Conservation (phyloP, 37 sponge, comb jelly and placozoan genomes). For the Chondrilla cf. caribensis region DNA sequence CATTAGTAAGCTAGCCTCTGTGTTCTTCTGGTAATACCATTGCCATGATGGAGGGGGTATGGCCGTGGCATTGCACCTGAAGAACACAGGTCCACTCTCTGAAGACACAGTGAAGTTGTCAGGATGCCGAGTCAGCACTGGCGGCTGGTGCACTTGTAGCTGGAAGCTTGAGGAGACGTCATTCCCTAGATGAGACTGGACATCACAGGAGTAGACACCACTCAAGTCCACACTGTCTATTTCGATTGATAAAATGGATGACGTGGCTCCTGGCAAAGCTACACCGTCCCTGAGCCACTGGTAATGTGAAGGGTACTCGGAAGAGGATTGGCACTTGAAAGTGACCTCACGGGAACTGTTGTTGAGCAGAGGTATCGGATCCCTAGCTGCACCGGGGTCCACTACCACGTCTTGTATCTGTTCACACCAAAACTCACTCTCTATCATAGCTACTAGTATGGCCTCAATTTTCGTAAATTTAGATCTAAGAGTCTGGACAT, state of each 20-base stretch:
- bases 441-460: background rate
- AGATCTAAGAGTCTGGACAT: too few relatives aligned
- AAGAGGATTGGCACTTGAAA: background rate
- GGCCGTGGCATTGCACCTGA: constrained; percentile 15
- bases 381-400: background rate
- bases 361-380: too few relatives aligned
- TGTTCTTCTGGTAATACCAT: background rate
- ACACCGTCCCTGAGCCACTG: constrained; percentile 15
- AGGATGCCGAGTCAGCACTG: background rate
- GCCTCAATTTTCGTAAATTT: background rate
- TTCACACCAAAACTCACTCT: constrained; percentile 5
- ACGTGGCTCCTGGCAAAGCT: background rate
- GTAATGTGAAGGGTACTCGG: background rate
- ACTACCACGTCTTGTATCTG: background rate
- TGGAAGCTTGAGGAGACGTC: background rate
- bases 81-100: background rate
- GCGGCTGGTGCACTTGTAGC: background rate
- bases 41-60: background rate
- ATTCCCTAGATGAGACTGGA: background rate
- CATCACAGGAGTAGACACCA: background rate
- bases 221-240: background rate
- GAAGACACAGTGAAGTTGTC: background rate
- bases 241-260: background rate
- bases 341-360: too few relatives aligned
- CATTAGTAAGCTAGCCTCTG: too few relatives aligned